These are phyloP conservation scores for Neoniphon sammara DNA, from an alignment of 2,797 vertebrate species.

Conservation along the genomic window DNA sequence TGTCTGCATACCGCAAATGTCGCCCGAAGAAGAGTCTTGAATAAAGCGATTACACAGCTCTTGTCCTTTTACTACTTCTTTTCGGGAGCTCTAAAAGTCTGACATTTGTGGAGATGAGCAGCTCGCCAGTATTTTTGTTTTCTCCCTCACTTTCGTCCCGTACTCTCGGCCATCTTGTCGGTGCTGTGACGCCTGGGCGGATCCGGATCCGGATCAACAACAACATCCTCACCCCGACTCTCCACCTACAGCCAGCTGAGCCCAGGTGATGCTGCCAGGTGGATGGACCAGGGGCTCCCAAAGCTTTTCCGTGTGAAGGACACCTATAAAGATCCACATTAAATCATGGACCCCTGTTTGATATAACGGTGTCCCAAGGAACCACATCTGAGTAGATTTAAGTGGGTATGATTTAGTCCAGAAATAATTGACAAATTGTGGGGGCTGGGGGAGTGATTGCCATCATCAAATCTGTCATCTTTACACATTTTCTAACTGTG, in stretches of 20 bases:
- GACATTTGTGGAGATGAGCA: constrained; percentile 36
- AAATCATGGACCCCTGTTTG: background rate
- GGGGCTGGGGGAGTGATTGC: background rate
- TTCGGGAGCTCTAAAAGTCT: constrained; percentile 26
- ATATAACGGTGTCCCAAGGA: background rate
- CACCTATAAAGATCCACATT: background rate
- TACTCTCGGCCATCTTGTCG: constrained; percentile 86
- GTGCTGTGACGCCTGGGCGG: constrained; percentile 82
- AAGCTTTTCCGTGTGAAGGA: background rate
- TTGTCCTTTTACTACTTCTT: constrained; percentile 1
- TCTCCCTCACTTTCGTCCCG: constrained; percentile 81
- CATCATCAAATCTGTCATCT: background rate
- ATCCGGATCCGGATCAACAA: constrained; percentile 85
- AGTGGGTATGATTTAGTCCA: no score
- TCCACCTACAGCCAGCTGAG: background rate
- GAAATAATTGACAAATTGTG: background rate
- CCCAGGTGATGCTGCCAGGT: constrained; percentile 26
- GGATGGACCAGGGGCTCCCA: background rate
- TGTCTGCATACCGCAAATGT: constrained; percentile 65
- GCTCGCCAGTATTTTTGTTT: constrained; percentile 75
- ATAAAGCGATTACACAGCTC: background rate
- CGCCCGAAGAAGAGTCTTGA: constrained; percentile 28
- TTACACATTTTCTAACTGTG: no score
- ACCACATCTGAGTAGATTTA: no score
- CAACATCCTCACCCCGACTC: constrained; percentile 73